A percentile compares a stretch with the other conserved stretches of the same genome.
phyloP scores from a whole-genome alignment of 2,113 vertebrate species.

The Ifrita kowaldi region DNA sequence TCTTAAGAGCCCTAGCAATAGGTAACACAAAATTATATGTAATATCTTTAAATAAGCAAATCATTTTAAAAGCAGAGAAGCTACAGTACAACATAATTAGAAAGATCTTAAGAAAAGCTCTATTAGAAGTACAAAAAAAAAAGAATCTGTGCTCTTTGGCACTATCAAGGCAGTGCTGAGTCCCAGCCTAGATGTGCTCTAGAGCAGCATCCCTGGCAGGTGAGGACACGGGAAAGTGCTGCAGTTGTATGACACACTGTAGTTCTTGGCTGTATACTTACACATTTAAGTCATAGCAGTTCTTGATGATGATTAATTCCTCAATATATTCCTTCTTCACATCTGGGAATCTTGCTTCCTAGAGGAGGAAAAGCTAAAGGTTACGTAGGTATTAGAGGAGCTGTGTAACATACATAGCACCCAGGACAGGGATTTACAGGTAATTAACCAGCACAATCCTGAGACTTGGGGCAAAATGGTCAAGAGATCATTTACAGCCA shows the following conservation, averaged over 20 bases:
- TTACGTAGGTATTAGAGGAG: neutral
- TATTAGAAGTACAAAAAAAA: neutral
- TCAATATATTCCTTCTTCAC: conserved; percentile 75
- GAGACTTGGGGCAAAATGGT: neutral
- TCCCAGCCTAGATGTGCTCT: neutral
- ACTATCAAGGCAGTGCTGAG: neutral
- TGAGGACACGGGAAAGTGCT: neutral
- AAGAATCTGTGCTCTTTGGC: neutral
- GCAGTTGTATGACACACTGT: neutral
- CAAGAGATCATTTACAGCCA: neutral
- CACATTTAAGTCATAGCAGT: conserved; percentile 80
- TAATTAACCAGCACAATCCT: neutral
- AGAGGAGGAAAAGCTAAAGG: conserved; percentile 16
- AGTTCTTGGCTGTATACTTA: conserved; percentile 51
- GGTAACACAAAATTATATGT: neutral
- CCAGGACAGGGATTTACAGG: neutral
- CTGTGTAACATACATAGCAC: neutral
- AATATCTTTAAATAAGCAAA: neutral
- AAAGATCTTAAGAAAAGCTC: neutral
- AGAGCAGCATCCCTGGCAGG: neutral
- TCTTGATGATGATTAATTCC: conserved; percentile 75
- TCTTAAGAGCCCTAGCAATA: neutral
- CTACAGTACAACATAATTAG: neutral
- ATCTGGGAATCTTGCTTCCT: conserved; percentile 82
- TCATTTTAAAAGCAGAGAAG: neutral